Evolutionary conservation across 2,888 invertebrate species (phyloP).

Genomic region (Tillus elongatus): DNA sequence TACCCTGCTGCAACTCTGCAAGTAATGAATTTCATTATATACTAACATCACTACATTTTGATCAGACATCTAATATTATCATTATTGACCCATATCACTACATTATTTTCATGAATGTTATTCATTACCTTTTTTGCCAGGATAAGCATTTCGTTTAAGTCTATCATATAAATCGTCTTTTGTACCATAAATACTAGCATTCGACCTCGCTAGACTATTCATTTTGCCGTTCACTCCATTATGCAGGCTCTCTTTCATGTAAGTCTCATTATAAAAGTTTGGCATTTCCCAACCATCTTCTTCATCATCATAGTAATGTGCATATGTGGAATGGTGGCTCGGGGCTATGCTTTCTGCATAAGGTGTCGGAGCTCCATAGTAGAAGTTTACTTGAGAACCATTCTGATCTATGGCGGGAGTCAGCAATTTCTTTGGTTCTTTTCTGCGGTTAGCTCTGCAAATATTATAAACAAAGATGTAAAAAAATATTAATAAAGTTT

Average conservation of each 20-base stretch:
- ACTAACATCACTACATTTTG: too few relatives aligned
- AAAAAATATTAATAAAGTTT: too few relatives aligned
- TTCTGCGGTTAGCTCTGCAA: constrained; percentile 68
- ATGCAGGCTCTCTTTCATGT: constrained; percentile 89
- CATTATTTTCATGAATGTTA: too few relatives aligned
- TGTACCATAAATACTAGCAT: constrained; percentile 89
- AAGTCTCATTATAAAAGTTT: constrained; percentile 92
- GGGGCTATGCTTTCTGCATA: constrained; percentile 93
- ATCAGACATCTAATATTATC: too few relatives aligned
- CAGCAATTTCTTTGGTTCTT: constrained; percentile 85
- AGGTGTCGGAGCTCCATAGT: constrained; percentile 89
- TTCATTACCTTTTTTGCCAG: constrained; percentile 81
- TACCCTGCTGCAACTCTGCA: too few relatives aligned
- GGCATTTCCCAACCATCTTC: constrained; percentile 98
- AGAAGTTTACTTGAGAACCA: constrained; percentile 92
- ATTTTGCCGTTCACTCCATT: constrained; percentile 80
- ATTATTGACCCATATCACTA: too few relatives aligned
- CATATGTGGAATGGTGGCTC: constrained; percentile 90
- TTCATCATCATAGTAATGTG: constrained; percentile 91
- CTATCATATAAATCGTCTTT: constrained; percentile 93
- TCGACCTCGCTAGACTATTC: constrained; percentile 87
- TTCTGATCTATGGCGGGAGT: constrained; percentile 85
- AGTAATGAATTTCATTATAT: too few relatives aligned
- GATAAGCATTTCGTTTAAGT: constrained; percentile 90
- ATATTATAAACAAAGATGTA: too few relatives aligned